Evolutionary conservation across 2,113 vertebrate species (phyloP).

Genomic region (Speoplatyrhinus poulsoni): DNA sequence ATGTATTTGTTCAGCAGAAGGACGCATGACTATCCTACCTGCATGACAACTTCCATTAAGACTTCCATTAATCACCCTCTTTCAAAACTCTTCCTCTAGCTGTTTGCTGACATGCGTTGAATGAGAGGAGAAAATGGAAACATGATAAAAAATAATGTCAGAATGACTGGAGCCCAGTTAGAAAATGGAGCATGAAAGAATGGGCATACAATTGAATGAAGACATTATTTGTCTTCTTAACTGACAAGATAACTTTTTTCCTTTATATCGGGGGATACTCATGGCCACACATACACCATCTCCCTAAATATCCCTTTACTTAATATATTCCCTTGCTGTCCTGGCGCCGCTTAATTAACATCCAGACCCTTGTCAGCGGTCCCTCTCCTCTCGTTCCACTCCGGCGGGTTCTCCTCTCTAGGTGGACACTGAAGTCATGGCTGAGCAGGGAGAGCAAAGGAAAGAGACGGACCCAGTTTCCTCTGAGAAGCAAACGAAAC

Average conservation of each 20-base stretch:
- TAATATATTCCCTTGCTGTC: conserved; percentile 19
- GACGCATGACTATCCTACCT: conserved; percentile 51
- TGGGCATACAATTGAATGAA: conserved; percentile 29
- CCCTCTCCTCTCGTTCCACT: conserved; percentile 30
- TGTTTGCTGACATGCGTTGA: conserved; percentile 60
- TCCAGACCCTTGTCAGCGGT: conserved; percentile 58
- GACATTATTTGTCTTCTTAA: conserved; percentile 37
- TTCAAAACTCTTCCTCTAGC: conserved; percentile 17
- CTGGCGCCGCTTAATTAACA: conserved; percentile 55
- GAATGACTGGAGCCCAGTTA: not conserved
- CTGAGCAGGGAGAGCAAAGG: conserved; percentile 32
- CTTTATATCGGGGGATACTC: conserved; percentile 35
- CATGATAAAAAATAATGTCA: conserved; percentile 14
- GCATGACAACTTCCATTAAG: conserved; percentile 23
- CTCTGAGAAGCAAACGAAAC: conserved; percentile 67
- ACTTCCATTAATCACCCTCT: conserved; percentile 40
- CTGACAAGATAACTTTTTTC: conserved; percentile 50
- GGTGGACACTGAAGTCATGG: conserved; percentile 52
- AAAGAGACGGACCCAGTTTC: conserved; percentile 52
- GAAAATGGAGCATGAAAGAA: conserved; percentile 19
- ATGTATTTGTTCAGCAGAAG: conserved; percentile 16
- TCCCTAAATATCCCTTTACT: conserved; percentile 36
- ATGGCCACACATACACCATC: conserved; percentile 30
- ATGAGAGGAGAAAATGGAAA: not conserved
- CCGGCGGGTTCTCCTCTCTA: conserved; percentile 3